Conservation (phyloP, 2,797 vertebrate genomes). For the Leptatherina wallacei region DNA sequence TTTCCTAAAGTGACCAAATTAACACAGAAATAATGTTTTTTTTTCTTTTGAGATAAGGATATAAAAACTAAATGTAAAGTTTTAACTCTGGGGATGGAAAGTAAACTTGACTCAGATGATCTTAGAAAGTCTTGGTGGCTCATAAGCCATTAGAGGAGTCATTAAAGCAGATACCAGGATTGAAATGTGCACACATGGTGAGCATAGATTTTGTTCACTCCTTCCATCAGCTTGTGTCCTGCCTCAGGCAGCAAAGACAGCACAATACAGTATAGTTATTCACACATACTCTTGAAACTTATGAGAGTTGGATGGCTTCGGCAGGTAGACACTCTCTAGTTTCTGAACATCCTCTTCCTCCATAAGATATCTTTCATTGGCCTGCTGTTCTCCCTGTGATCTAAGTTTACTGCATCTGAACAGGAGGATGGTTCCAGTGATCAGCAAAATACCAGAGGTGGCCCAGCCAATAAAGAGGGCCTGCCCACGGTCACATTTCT, state of each 20-base stretch:
- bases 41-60: too few species aligned
- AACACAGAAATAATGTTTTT: too few species aligned
- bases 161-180: constrained; percentile 6
- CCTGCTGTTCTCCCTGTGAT: constrained; percentile 64
- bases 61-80: too few species aligned
- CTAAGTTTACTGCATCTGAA: constrained; percentile 72
- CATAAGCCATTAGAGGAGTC: too few species aligned
- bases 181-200: neutral
- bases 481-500: constrained; percentile 88
- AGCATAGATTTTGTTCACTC: too few species aligned
- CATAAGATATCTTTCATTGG: neutral
- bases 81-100: too few species aligned
- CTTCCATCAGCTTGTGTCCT: too few species aligned
- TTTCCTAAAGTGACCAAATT: too few species aligned
- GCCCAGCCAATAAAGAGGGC: constrained; percentile 91
- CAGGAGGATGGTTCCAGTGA: constrained; percentile 79
- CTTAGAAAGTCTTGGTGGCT: too few species aligned
- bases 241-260: too few species aligned
- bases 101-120: too few species aligned
- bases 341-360: neutral
- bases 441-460: constrained; percentile 80
- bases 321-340: neutral
- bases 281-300: constrained; percentile 85
- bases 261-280: constrained; percentile 24
- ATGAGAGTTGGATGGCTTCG: constrained; percentile 70